phyloP scores from a whole-genome alignment of 53 echinoderm and acorn worm genomes.

The Pentamera pediparva region DNA sequence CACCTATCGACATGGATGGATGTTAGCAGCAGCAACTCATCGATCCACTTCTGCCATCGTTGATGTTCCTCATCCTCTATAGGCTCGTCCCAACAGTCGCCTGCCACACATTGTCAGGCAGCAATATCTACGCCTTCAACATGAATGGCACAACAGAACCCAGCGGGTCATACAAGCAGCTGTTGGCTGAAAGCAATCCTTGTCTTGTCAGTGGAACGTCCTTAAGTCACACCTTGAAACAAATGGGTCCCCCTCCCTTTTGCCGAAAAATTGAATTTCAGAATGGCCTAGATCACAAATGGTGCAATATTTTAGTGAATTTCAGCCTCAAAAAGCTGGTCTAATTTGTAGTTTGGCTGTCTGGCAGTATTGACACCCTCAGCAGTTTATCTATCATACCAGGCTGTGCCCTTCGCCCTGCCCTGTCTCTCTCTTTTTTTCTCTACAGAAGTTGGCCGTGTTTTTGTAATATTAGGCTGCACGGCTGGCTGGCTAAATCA shows the following conservation, averaged over 20 bases:
- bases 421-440: too few species aligned
- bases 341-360: too few species aligned
- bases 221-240: conserved; percentile 25
- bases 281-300: too few species aligned
- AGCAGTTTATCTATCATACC: too few species aligned
- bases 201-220: conserved; percentile 10
- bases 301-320: too few species aligned
- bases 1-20: conserved; percentile 17
- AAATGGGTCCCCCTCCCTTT: too few species aligned
- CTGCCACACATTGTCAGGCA: conserved; percentile 13
- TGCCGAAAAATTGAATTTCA: too few species aligned
- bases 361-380: too few species aligned
- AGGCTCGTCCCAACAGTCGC: conserved; percentile 17
- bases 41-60: conserved; percentile 34
- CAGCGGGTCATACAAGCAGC: conserved; percentile 42
- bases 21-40: conserved; percentile 16
- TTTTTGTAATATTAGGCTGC: too few species aligned
- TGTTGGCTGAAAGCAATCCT: conserved; percentile 41
- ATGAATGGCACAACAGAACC: conserved; percentile 39
- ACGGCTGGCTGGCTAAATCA: too few species aligned
- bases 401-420: too few species aligned
- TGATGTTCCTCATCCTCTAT: neutral
- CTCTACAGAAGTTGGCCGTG: too few species aligned
- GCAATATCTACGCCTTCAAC: conserved; percentile 31
- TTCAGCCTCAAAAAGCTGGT: conserved; percentile 46